Conservation (phyloP, 2,888 invertebrate species). For the Erebia aethiops region DNA sequence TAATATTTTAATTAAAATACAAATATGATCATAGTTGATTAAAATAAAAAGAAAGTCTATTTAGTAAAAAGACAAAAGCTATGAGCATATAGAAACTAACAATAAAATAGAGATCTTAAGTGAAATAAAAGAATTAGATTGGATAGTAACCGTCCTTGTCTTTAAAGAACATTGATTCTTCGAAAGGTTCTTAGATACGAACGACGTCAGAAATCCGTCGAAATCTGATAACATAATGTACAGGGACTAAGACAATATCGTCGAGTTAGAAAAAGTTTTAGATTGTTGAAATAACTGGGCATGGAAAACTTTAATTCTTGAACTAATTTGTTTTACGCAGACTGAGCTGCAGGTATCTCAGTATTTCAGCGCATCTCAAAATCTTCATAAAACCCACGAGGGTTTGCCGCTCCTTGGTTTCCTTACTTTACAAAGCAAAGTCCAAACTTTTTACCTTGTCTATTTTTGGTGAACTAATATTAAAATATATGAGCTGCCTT, state of each 20-base stretch:
- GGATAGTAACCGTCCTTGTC: conserved; percentile 43
- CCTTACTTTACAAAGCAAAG: background rate
- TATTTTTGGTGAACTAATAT: background rate
- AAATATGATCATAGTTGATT: no score
- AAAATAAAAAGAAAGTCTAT: background rate
- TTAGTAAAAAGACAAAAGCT: conserved; percentile 5
- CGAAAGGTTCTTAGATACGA: conserved; percentile 32
- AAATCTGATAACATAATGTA: conserved; percentile 58
- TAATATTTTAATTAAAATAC: no score
- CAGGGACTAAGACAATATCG: conserved; percentile 80
- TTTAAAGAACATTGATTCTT: conserved; percentile 26
- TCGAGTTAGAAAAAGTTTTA: conserved; percentile 48
- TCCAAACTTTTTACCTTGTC: background rate
- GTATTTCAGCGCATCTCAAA: background rate
- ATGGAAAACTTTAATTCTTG: conserved; percentile 5
- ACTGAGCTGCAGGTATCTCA: background rate
- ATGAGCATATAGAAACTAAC: conserved; percentile 9
- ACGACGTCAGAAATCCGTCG: conserved; percentile 55
- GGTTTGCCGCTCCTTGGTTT: background rate
- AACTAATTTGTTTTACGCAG: background rate
- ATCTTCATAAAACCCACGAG: background rate
- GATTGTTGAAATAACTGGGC: conserved; percentile 30
- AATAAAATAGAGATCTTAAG: conserved; percentile 16
- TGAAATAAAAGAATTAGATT: conserved; percentile 25
- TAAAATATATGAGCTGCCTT: background rate